Base-by-base conservation (phyloP, 2,888 invertebrate genomes). In the Andrena marginata region DNA sequence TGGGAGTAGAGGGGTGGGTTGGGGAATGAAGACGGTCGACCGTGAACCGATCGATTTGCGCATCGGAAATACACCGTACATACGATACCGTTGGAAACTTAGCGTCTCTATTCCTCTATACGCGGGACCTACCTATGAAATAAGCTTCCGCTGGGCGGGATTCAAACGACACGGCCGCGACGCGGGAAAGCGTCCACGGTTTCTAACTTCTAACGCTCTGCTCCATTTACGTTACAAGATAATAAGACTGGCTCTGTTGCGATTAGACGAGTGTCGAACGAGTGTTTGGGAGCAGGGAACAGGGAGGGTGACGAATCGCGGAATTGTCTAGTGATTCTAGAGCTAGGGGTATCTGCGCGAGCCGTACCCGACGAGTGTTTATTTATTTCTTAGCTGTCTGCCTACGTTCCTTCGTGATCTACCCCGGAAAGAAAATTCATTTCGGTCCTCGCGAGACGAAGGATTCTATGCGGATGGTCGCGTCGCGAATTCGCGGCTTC, bases 181-280 rank as follows among this genome's bases (percentile, higher is more conserved):
- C 63, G 35, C 75, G 76, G 62, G 73, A 77, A 76, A 80, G 80
- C 76, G 76, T 78, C 78, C 85, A 63, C 85, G 85, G 72, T 85
- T 62, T 71, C 48, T 48, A 16, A 42, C 42, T 65, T 71, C 48
- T 54, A 51, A 51, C 48, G 20, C 26, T 59, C 35, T 8, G 68
- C 51, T 63, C 10, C 63, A 35, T 70, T 72, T 70, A 67, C 65
- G 65, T 79, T 77, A 83, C 87, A 48, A 77, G 76, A 85, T 75
- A 76, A 73, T 72, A 51, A 84, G 70, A 88, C 88, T 87, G 87
- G 85, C 87, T 87, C 87, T 83, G 77, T 74, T 74, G 85, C 80
- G 75, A 87, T 86, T 70, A 85, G 62, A 75, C 85, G 72, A 77
- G 77, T 73, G 82, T 84, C 81, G 80, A 78, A 88, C 84, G 80